Conservation (phyloP, 2,888 invertebrate species). For the Megastigmus dorsalis region DNA sequence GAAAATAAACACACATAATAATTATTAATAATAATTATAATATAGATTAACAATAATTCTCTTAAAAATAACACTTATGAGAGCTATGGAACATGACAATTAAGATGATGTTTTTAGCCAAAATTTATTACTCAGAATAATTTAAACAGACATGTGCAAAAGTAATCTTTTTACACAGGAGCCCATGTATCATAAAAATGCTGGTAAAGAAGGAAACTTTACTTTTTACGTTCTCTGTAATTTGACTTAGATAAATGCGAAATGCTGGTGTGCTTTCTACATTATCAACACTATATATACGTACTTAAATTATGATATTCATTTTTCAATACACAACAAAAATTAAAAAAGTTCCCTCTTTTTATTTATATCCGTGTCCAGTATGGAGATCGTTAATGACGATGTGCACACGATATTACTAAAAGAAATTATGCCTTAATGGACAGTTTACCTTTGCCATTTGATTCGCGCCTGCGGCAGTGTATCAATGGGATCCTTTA, state of each 20-base stretch:
- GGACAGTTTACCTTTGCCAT: conserved; percentile 76
- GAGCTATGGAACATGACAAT: too few relatives aligned
- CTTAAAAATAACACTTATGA: neutral
- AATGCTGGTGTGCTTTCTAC: too few relatives aligned
- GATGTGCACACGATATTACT: too few relatives aligned
- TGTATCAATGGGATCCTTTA: conserved; percentile 87
- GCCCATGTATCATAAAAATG: too few relatives aligned
- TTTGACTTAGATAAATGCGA: too few relatives aligned
- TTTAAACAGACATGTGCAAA: too few relatives aligned
- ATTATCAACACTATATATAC: neutral
- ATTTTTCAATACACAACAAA: neutral
- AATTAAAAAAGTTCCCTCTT: neutral
- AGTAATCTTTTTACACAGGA: too few relatives aligned
- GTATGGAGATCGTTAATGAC: too few relatives aligned
- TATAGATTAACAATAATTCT: neutral
- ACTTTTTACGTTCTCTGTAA: too few relatives aligned
- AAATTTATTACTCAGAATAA: neutral
- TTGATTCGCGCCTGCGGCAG: conserved; percentile 79
- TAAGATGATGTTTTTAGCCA: neutral
- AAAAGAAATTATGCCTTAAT: neutral
- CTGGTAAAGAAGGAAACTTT: too few relatives aligned
- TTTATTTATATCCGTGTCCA: too few relatives aligned
- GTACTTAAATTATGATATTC: neutral
- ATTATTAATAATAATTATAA: neutral
- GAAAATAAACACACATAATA: neutral